Base-by-base conservation (phyloP, 1,140 invertebrate genomes). In the Zaprionus ghesquierei region DNA sequence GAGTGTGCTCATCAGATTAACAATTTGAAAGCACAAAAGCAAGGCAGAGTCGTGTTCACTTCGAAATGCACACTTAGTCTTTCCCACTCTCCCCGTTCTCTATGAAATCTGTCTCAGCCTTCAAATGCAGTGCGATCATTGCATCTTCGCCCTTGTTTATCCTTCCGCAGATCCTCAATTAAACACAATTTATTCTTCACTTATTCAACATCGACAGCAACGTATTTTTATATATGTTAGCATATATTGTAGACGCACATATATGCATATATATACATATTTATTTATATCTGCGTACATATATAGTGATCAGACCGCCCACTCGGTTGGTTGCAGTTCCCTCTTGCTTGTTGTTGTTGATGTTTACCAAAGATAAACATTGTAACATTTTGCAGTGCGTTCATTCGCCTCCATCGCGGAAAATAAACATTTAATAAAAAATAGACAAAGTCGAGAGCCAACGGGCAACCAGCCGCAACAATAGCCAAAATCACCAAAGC, bases 281-380 rank as follows among this genome's bases (percentile, higher is more conserved):
- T 29, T 61, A 35, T 35, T 6, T 23, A 60, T 51, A 60, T 49
- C 13, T 60, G 46, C 18, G 25, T 29, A 46, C 5, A 49, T 20
- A 29, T 60, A 60, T 10, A 61, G 10, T 23, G 18, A 49, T 60
- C 44, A 29, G 15, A 31, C 41, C 10, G 22, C 22, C 56, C 23
- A 38, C 55, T 13, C 44, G 31, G 10, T 27, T 49, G 20, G 20
- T 15, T 65, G 60, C 53, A 56, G 23, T 64, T 50, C 18, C 5
- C n/a, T 58, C 31, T 58, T 66, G 29, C n/a, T 65, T 65, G 31
- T 62, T 29, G 15, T 29, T 31, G n/a, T 29, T 54, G 49, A 31
- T 63, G 60, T 85, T 85, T 63, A 60, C 27, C 55, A 77, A 85
- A 81, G 75, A 85, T 86, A 86, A 86, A 86, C 82, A 78, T 63